A percentile compares a stretch with the other conserved stretches of the same genome.
Conservation (phyloP, 1,140 invertebrate genomes). For the Orchestia grillus region DNA sequence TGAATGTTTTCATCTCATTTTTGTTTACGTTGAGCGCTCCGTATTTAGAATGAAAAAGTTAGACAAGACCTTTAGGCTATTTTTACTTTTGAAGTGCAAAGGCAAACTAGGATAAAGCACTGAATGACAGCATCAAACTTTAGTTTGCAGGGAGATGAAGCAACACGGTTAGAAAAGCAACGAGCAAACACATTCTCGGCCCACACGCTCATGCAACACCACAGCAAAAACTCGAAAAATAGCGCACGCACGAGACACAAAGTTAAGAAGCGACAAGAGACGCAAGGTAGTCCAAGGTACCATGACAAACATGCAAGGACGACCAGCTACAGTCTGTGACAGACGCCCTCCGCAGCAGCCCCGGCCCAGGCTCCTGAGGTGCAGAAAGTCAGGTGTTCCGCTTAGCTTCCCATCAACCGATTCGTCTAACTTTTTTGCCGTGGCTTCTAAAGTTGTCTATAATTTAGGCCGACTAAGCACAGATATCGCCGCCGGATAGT, state of each 20-base stretch:
- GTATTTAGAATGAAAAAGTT: no score
- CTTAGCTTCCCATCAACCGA: background rate
- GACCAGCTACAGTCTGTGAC: background rate
- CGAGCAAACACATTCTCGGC: background rate
- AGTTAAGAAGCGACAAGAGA: background rate
- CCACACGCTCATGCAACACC: background rate
- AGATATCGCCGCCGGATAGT: no score
- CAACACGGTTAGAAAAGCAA: background rate
- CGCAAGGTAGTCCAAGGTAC: no score
- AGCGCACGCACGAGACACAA: background rate
- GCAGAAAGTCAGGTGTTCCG: background rate
- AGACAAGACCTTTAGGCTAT: no score
- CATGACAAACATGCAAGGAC: background rate
- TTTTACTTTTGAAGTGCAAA: no score
- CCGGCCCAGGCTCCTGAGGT: background rate
- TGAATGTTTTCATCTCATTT: no score
- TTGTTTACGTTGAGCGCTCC: no score
- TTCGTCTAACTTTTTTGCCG: no score
- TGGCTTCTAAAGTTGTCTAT: no score
- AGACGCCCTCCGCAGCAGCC: background rate
- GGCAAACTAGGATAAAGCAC: no score
- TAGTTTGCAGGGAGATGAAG: background rate
- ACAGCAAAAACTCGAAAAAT: background rate
- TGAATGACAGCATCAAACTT: no score
- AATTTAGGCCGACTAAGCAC: no score